Evolutionary conservation across 1,140 invertebrate species (phyloP), one percentile per base, ranked within the genome.

Genomic region (Bombus breviceps): DNA sequence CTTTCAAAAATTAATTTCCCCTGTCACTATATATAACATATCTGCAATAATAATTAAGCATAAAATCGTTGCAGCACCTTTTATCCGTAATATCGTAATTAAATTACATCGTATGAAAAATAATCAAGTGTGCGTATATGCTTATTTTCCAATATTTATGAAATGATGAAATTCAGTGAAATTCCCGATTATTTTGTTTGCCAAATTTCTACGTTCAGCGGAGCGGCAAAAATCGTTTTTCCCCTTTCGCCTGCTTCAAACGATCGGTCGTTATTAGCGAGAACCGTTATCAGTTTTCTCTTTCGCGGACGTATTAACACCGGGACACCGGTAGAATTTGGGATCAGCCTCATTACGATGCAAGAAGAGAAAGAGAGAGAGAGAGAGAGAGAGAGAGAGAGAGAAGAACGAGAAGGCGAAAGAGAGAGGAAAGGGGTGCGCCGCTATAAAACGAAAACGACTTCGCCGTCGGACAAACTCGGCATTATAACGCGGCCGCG

Each of bases 31-130:
- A 53, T 53, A 53, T 62, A n/a, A n/a, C 3, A n/a, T n/a, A 9
- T 1, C 59, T 13, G 59, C 28, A n/a, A n/a, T n/a, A n/a, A 62
- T 62, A 62, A 62, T 62, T n/a, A 62, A 62, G 59, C 59, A n/a
- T 62, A n/a, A 62, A 62, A 62, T 62, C 59, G 59, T 62, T 13
- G 59, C 59, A 62, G 59, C 3, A n/a, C 59, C 59, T 62, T n/a
- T n/a, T 12, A n/a, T n/a, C 10, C 10, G 59, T 28, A n/a, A 62
- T 62, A 13, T 62, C 59, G 59, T 62, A 62, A 62, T 62, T 62
- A 62, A 62, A 62, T 62, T 62, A 62, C 59, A 62, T n/a, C 59
- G 59, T 62, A 62, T 62, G 59, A 62, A 62, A 62, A 62, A 62
- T 62, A 62, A 62, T 62, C 59, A 62, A 62, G 28, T 13, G 59